These are phyloP conservation scores for Malacoraja senta DNA, from an alignment of 2,797 vertebrate species.

Conservation along the genomic window DNA sequence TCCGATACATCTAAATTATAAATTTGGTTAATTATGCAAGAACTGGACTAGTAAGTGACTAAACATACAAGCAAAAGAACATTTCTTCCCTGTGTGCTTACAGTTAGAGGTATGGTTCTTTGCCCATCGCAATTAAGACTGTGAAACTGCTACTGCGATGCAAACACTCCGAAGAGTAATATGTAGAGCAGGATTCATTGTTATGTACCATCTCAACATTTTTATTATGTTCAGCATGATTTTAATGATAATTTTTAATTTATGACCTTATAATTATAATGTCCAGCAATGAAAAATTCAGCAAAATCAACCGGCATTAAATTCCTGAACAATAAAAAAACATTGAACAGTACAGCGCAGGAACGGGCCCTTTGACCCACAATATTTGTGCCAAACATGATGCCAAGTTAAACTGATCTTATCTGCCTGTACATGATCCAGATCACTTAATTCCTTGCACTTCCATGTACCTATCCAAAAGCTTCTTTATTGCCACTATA, in stretches of 20 bases:
- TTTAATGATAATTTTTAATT: neutral
- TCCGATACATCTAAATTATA: neutral
- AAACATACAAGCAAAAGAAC: too few species aligned
- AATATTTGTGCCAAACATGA: too few species aligned
- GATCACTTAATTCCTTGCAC: too few species aligned
- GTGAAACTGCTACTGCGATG: neutral
- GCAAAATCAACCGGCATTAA: neutral
- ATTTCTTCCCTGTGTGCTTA: constrained; percentile 21
- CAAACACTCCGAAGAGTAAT: constrained; percentile 11
- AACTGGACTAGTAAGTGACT: neutral
- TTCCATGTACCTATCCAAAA: too few species aligned
- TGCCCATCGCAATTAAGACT: constrained; percentile 22
- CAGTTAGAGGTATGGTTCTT: neutral
- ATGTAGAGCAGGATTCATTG: neutral
- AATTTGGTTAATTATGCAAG: neutral
- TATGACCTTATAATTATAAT: neutral
- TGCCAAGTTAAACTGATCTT: too few species aligned
- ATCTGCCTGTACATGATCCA: too few species aligned
- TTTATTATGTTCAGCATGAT: neutral
- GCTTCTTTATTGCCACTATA: too few species aligned
- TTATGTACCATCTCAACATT: constrained; percentile 8
- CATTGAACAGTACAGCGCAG: neutral
- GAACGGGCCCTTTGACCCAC: too few species aligned
- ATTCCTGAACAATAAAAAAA: neutral
- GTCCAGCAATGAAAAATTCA: neutral